These are phyloP conservation scores for Pristionchus pacificus DNA, from an alignment of 1,140 invertebrate genomes.

Conservation along the genomic window DNA sequence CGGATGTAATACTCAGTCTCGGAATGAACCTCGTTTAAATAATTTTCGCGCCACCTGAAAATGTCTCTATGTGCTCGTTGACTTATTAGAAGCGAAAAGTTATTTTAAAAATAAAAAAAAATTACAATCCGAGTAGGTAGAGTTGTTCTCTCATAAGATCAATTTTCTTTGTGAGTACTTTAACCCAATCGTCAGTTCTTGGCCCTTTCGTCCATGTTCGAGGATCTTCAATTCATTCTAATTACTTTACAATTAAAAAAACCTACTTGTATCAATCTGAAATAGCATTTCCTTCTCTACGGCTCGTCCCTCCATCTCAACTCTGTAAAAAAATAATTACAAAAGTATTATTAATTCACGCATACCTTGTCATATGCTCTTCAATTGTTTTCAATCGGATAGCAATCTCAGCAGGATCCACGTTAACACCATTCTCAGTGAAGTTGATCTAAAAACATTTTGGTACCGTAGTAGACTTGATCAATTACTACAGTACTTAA, in stretches of 20 bases:
- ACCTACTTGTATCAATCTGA: conserved; percentile 6
- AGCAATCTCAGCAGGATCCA: background rate
- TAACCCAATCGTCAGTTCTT: background rate
- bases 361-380: conserved; percentile 1
- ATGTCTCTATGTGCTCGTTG: no score
- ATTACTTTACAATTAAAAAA: background rate
- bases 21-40: conserved; percentile 15
- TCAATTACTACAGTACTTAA: background rate
- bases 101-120: no score
- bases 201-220: background rate
- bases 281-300: conserved; percentile 17
- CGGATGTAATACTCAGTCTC: conserved; percentile 11
- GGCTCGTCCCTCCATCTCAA: conserved; percentile 5
- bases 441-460: background rate
- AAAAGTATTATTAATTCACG: no score
- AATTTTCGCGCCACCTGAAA: conserved; percentile 12
- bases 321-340: no score
- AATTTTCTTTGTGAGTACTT: background rate
- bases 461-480: background rate
- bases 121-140: conserved; percentile 3
- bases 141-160: conserved; percentile 12
- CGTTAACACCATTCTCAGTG: background rate
- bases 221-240: background rate
- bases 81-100: no score
- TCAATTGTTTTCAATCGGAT: background rate